phyloP scores from a whole-genome alignment of 2,797 vertebrate species.

The Sebastolobus altivelis region DNA sequence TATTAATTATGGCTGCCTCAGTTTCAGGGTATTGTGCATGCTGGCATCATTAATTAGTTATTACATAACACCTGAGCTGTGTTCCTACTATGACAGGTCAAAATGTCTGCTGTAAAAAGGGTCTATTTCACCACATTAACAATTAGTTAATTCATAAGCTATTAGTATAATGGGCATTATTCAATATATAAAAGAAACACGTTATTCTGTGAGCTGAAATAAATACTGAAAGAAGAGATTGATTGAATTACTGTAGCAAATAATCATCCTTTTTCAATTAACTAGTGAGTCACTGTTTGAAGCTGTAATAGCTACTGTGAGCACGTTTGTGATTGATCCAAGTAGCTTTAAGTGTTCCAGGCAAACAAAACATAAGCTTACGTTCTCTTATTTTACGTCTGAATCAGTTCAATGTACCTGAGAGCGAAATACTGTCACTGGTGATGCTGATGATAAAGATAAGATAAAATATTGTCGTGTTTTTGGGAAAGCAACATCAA shows the following conservation, averaged over 20 bases:
- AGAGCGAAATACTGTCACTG: too few species aligned
- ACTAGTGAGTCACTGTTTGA: not conserved
- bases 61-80: not conserved
- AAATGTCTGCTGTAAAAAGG: not conserved
- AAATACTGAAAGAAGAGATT: not conserved
- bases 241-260: constrained; percentile 10
- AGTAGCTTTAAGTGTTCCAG: not conserved
- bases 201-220: not conserved
- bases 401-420: not conserved
- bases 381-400: not conserved
- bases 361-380: not conserved
- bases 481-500: not conserved
- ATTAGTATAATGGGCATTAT: not conserved
- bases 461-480: not conserved
- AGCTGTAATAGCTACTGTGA: not conserved
- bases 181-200: not conserved
- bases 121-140: not conserved
- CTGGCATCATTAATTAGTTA: not conserved
- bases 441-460: not conserved
- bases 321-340: not conserved
- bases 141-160: not conserved
- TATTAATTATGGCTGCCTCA: not conserved
- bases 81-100: not conserved
- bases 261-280: not conserved
- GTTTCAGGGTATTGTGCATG: not conserved